Base-by-base conservation (phyloP, 1,140 invertebrate genomes). In the Eufriesea mexicana region DNA sequence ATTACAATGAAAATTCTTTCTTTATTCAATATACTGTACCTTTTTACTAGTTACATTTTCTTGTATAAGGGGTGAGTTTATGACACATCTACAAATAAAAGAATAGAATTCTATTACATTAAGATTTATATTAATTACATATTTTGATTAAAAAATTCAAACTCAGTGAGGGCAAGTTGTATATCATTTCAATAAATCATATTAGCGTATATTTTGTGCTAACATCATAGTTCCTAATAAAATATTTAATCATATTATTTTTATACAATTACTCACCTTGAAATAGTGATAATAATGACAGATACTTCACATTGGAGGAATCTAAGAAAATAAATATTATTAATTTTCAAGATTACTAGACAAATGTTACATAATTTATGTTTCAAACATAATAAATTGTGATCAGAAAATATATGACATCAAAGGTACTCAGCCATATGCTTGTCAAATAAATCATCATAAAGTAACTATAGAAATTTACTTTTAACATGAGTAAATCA, bases 131-230 rank as follows among this genome's bases (percentile, higher is more conserved):
- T n/a, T 12, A 49, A 49, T 42, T 9, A 18, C 2, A 14, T n/a
- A 23, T 25, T 79, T 28, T 23, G n/a, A 20, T 20, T 61, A 28
- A 20, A 14, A 4, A 18, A 23, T 74, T 28, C 20, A 35, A 62
- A 81, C n/a, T 91, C 91, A 92, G 91, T 83, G 91, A 92, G 90
- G 91, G 91, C 91, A 92, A 92, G 89, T 68, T n/a, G 10, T 28
- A 86, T 35, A 83, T 91, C 88, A 90, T 73, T 25, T 70, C 79
- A 0, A n/a, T 68, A 77, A 79, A 42, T 91, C 89, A 88, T 90
- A 71, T 85, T 92, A 92, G 91, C 91, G 91, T 92, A 92, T 89
- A 89, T 64, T 28, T 51, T 82, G 76, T 8, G 18, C 8, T 62
- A 89, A 87, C 88, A 91, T 91, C 90, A 92, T 87, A n/a, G 42